Percentiles rank a stretch among this genome's conserved stretches.
Evolutionary conservation across 2,888 invertebrate species (phyloP).

Genomic region (Keiferia lycopersicella): DNA sequence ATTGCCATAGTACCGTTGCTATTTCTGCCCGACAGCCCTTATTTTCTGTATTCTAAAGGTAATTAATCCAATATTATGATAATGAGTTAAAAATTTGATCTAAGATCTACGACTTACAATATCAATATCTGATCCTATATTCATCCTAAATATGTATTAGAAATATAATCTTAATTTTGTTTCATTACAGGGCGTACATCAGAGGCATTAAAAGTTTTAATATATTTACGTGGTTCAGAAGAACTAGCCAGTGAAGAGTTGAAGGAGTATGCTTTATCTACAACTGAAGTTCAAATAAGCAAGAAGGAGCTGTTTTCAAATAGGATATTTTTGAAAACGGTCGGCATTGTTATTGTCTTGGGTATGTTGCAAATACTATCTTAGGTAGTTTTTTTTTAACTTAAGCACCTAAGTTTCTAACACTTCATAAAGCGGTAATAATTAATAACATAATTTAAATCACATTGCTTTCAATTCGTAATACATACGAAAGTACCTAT

Average conservation of each 20-base stretch:
- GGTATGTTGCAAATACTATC: conserved; percentile 9
- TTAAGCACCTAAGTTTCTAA: no score
- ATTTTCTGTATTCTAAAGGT: conserved; percentile 52
- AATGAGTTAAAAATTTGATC: no score
- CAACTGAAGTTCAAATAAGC: conserved; percentile 28
- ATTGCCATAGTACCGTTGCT: conserved; percentile 41
- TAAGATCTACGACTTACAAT: no score
- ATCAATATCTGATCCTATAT: no score
- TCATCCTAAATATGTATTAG: not conserved
- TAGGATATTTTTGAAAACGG: conserved; percentile 35
- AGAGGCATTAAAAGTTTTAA: conserved; percentile 52
- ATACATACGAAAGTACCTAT: no score
- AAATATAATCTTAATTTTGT: not conserved
- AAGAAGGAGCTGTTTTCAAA: conserved; percentile 36
- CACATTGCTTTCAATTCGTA: no score
- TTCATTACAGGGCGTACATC: conserved; percentile 45
- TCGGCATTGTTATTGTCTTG: conserved; percentile 32
- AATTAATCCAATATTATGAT: not conserved
- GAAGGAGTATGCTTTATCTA: conserved; percentile 47
- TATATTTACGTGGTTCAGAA: conserved; percentile 54
- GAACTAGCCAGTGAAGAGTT: conserved; percentile 50
- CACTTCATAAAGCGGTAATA: no score
- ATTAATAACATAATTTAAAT: no score
- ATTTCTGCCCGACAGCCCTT: conserved; percentile 53
- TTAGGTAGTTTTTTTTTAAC: no score